These are phyloP conservation scores for Netelia virgata DNA, from an alignment of 2,888 invertebrate genomes.

Conservation along the genomic window DNA sequence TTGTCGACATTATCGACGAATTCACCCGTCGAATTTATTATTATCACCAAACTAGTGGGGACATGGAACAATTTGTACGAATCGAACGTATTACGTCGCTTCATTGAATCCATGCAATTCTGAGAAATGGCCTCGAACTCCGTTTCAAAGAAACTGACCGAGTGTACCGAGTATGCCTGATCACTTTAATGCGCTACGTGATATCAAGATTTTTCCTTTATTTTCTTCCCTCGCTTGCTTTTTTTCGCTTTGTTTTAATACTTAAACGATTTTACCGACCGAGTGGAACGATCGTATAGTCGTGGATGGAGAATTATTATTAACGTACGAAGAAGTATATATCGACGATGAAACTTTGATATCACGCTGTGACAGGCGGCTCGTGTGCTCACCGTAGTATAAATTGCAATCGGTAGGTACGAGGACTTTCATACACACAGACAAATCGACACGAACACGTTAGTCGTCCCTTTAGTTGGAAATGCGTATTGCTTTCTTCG, in stretches of 20 bases:
- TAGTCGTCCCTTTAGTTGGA: neutral
- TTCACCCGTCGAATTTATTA: no score
- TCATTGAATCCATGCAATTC: neutral
- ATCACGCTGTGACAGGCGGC: neutral
- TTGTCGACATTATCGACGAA: no score
- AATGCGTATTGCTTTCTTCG: no score
- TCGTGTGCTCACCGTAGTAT: neutral
- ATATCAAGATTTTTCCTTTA: neutral
- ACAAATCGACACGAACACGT: neutral
- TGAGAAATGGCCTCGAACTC: neutral
- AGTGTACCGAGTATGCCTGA: neutral
- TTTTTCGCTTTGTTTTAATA: neutral
- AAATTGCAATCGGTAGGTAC: neutral
- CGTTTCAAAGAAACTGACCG: neutral
- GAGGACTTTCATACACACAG: neutral
- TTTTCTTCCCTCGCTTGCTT: neutral
- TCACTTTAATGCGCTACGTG: neutral
- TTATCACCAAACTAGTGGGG: no score
- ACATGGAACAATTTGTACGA: no score
- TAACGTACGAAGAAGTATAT: neutral
- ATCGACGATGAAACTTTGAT: neutral
- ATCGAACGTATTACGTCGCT: slow-evolving; percentile 2
- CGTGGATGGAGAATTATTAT: neutral
- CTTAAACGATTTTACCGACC: neutral
- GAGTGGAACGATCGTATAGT: neutral